Percentiles rank a stretch among this genome's conserved stretches.
phyloP scores from a whole-genome alignment of 2,113 vertebrate genomes.

The Malurus elegans region DNA sequence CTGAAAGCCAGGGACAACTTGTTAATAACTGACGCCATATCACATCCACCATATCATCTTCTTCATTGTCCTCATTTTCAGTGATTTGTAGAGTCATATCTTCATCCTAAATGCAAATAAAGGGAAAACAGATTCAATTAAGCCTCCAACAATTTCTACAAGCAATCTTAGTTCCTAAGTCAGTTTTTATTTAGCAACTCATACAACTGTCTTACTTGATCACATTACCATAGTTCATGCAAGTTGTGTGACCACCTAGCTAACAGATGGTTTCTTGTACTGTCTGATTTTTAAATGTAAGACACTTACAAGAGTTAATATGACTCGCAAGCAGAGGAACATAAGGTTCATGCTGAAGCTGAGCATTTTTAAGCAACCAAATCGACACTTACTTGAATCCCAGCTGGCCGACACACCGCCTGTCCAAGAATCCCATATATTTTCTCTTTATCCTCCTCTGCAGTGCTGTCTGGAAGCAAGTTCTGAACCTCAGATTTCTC shows the following conservation, averaged over 20 bases:
- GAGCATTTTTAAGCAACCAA: neutral
- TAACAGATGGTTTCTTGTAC: neutral
- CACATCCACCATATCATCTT: slow-evolving; percentile 95
- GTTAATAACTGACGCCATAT: slow-evolving; percentile 91
- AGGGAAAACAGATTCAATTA: neutral
- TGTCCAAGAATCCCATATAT: slow-evolving; percentile 96
- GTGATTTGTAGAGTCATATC: slow-evolving; percentile 93
- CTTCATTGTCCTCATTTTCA: slow-evolving; percentile 89
- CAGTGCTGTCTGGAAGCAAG: slow-evolving; percentile 84
- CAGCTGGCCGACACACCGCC: slow-evolving; percentile 94
- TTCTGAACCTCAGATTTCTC: slow-evolving; percentile 94
- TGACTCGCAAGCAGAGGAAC: neutral
- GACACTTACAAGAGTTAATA: neutral
- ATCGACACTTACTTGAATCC: slow-evolving; percentile 86
- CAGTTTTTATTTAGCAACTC: neutral
- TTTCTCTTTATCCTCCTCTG: slow-evolving; percentile 89
- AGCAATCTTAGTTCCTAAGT: neutral
- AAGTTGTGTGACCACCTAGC: neutral
- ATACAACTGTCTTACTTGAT: neutral
- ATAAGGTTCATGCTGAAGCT: neutral
- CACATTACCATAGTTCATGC: neutral
- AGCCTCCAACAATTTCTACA: neutral
- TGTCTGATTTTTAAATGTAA: neutral
- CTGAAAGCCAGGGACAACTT: slow-evolving; percentile 91
- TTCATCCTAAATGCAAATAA: slow-evolving; percentile 83